Percentiles rank a stretch among this genome's conserved stretches.
phyloP scores from a whole-genome alignment of 2,113 vertebrate species.

The Hippocampus abdominalis region DNA sequence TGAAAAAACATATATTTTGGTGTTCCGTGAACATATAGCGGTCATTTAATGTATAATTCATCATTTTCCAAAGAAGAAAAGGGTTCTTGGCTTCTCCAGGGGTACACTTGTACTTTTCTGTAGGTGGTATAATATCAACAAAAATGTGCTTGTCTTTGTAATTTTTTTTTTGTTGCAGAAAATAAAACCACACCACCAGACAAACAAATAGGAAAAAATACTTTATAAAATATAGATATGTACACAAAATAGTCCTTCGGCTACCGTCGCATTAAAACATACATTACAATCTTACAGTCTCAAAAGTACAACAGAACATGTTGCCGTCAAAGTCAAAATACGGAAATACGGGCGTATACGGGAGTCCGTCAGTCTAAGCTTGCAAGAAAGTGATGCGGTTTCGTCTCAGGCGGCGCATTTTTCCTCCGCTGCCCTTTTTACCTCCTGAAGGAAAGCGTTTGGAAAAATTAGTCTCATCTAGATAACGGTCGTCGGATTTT shows the following conservation, averaged over 20 bases:
- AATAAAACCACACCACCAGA: neutral
- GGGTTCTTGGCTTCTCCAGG: no score
- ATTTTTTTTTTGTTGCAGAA: neutral
- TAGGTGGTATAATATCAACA: no score
- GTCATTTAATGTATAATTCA: no score
- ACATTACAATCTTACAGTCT: slow-evolving; percentile 25
- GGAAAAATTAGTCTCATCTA: neutral
- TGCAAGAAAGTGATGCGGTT: slow-evolving; percentile 12
- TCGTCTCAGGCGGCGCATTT: slow-evolving; percentile 23
- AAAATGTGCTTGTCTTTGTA: no score
- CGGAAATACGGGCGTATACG: neutral
- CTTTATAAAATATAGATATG: slow-evolving; percentile 28
- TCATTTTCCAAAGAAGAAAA: no score
- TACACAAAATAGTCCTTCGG: slow-evolving; percentile 4
- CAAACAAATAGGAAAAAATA: neutral
- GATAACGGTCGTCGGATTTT: neutral
- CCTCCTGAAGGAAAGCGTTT: slow-evolving; percentile 39
- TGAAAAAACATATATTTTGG: no score
- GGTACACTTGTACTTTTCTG: no score
- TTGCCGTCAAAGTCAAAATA: slow-evolving; percentile 23
- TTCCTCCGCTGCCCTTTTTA: slow-evolving; percentile 19
- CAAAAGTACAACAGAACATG: slow-evolving; percentile 42
- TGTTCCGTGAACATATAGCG: no score
- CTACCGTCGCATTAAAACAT: slow-evolving; percentile 17
- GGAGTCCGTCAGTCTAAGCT: slow-evolving; percentile 10